Conservation (phyloP, 2,113 vertebrate genomes). For the Atlantisia rogersi region DNA sequence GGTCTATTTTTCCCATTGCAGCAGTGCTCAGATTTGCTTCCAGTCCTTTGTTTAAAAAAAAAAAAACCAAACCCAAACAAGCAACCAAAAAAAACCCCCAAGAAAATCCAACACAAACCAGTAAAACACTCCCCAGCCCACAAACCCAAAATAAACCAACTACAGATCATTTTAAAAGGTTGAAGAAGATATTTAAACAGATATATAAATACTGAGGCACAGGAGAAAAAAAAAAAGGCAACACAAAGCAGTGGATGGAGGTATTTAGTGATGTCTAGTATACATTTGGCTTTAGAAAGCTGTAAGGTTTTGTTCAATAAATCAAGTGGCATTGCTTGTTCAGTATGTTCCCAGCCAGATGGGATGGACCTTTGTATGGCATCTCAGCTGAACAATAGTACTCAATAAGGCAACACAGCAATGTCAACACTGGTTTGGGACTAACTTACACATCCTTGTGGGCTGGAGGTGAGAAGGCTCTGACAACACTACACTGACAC, state of each 20-base stretch:
- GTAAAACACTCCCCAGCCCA: neutral
- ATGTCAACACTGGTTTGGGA: conserved; percentile 22
- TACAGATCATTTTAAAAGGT: neutral
- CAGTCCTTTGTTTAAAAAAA: neutral
- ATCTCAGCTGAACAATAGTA: conserved; percentile 24
- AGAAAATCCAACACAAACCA: neutral
- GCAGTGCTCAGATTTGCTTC: neutral
- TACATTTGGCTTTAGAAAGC: neutral
- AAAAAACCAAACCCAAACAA: too few relatives aligned
- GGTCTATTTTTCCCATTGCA: neutral
- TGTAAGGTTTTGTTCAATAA: neutral
- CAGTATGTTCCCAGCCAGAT: neutral
- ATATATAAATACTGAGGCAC: neutral
- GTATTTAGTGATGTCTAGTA: neutral
- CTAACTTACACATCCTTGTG: conserved; percentile 6
- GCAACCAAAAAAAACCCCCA: too few relatives aligned
- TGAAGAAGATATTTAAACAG: neutral
- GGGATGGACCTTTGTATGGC: conserved; percentile 21
- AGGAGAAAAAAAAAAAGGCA: neutral
- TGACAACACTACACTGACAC: conserved; percentile 26
- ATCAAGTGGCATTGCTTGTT: neutral
- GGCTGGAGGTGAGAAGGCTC: conserved; percentile 51
- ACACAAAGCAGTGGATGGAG: neutral
- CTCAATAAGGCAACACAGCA: neutral
- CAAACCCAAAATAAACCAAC: neutral